Percentiles rank a stretch among this genome's conserved stretches.
phyloP scores from a whole-genome alignment of 2,888 invertebrate genomes.

The Argyresthia albistria region DNA sequence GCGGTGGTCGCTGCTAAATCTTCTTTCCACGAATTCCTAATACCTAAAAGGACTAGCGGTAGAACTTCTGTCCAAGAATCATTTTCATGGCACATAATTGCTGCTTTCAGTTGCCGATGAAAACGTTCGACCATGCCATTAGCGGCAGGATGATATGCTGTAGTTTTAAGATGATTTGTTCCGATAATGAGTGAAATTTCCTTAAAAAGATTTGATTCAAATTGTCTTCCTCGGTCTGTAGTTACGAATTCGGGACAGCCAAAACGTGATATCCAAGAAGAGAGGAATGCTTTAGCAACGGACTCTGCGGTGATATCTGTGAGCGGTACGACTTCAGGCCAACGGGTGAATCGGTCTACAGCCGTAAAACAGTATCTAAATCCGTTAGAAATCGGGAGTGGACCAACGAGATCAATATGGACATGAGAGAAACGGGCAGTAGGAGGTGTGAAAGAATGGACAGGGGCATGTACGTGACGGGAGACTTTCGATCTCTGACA shows the following conservation, averaged over 20 bases:
- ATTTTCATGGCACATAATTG: conserved; percentile 18
- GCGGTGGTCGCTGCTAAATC: conserved; percentile 21
- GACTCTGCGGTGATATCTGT: neutral
- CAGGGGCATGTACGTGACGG: neutral
- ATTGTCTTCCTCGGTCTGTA: conserved; percentile 22
- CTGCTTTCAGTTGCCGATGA: conserved; percentile 37
- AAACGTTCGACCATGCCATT: conserved; percentile 20
- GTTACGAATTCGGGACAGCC: conserved; percentile 4
- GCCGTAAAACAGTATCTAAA: conserved; percentile 23
- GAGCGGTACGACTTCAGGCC: conserved; percentile 20
- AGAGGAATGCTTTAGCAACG: neutral
- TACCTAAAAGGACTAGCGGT: conserved; percentile 19
- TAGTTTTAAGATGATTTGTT: conserved; percentile 13
- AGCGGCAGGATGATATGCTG: conserved; percentile 16
- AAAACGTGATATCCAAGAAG: conserved; percentile 6
- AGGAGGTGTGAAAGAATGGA: neutral
- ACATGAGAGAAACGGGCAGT: neutral
- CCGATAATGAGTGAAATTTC: conserved; percentile 10
- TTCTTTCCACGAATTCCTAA: conserved; percentile 14
- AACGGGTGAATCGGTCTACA: conserved; percentile 22
- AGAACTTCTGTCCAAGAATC: conserved; percentile 17
- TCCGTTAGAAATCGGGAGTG: neutral
- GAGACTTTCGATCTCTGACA: neutral
- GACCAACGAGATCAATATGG: conserved; percentile 1
- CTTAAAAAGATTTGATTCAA: conserved; percentile 15